Conservation (phyloP, 2,888 invertebrate species). For the Drosophila prostipennis region DNA sequence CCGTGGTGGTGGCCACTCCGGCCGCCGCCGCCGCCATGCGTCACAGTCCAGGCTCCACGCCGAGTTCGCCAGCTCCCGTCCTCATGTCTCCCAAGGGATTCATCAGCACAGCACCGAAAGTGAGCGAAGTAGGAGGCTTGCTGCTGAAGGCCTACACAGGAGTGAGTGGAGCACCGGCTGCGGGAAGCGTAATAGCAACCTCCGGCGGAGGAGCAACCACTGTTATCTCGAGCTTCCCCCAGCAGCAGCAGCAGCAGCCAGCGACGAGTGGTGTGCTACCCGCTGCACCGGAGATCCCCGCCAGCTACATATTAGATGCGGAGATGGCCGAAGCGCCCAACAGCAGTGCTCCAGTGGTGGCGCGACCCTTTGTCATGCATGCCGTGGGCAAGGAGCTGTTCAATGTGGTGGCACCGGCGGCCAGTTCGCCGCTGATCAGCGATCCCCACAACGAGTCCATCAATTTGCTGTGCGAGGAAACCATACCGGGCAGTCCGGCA, state of each 20-base stretch:
- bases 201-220: constrained; percentile 2
- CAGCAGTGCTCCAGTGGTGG: constrained; percentile 14
- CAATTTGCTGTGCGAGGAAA: constrained; percentile 94
- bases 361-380: constrained; percentile 50
- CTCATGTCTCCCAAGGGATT: constrained; percentile 25
- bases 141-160: constrained; percentile 29
- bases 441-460: constrained; percentile 86
- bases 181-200: constrained; percentile 1
- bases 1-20: constrained; percentile 70
- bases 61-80: constrained; percentile 13
- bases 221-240: not conserved
- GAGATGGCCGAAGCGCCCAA: constrained; percentile 5
- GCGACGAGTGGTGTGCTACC: not conserved
- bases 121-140: constrained; percentile 16
- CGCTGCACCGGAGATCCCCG: not conserved
- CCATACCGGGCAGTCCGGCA: constrained; percentile 95
- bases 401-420: constrained; percentile 50
- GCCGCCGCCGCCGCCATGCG: constrained; percentile 60
- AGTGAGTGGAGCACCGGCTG: not conserved
- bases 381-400: constrained; percentile 43
- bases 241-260: constrained; percentile 13
- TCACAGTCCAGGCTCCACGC: constrained; percentile 53
- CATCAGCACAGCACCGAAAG: constrained; percentile 2
- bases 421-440: constrained; percentile 57
- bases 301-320: constrained; percentile 5